These are phyloP conservation scores for Manacus vitellinus DNA, from an alignment of 2,113 vertebrate species.

Conservation along the genomic window DNA sequence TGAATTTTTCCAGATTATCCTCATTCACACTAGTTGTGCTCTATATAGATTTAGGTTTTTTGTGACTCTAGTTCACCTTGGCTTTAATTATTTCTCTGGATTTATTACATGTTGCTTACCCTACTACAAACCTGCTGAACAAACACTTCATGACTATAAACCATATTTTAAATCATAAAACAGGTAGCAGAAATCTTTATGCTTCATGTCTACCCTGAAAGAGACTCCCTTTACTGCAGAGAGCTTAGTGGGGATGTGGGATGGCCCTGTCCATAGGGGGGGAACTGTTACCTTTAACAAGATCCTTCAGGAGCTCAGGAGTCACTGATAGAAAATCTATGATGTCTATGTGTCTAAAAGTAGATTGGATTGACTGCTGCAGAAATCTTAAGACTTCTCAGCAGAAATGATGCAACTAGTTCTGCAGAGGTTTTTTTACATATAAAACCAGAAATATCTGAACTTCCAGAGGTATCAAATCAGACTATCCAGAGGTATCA, in stretches of 20 bases:
- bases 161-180: not conserved
- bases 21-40: not conserved
- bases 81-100: not conserved
- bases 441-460: not conserved
- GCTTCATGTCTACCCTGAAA: not conserved
- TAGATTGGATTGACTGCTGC: not conserved
- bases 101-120: not conserved
- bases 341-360: not conserved
- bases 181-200: not conserved
- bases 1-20: not conserved
- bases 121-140: not conserved
- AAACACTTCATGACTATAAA: not conserved
- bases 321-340: not conserved
- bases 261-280: fast-evolving
- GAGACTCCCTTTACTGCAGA: not conserved
- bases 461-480: not conserved
- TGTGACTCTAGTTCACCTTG: not conserved
- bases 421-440: not conserved
- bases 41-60: not conserved
- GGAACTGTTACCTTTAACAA: not conserved
- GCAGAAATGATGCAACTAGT: not conserved
- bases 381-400: not conserved
- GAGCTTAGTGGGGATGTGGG: not conserved
- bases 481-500: not conserved
- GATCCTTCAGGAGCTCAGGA: not conserved